Conservation (phyloP, 2,113 vertebrate species). For the Opisthocomus hoazin region DNA sequence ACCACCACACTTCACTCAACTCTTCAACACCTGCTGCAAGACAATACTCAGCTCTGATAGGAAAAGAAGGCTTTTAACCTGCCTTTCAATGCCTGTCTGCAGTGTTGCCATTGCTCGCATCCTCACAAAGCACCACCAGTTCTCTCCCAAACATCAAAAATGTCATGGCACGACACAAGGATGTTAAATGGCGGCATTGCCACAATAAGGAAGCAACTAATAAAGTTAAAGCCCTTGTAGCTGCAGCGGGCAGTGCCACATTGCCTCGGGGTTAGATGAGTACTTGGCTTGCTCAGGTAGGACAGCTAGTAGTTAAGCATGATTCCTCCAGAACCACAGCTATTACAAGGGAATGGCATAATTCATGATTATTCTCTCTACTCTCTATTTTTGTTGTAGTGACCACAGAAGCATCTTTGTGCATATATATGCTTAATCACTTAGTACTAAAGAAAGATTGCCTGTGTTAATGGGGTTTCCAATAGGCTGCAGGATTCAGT, state of each 20-base stretch:
- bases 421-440: too few species aligned
- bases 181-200: rapidly evolving
- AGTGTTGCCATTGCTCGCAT: rapidly evolving
- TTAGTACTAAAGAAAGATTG: background rate
- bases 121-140: background rate
- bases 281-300: too few species aligned
- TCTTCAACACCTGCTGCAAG: background rate
- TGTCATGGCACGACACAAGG: rapidly evolving
- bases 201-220: background rate
- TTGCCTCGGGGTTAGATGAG: background rate
- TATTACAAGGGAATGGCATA: background rate
- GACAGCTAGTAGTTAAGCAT: background rate
- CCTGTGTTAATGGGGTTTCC: background rate
- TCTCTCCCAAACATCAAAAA: background rate
- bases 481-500: background rate
- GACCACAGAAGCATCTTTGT: background rate
- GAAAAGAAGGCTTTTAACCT: background rate
- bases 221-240: rapidly evolving
- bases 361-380: too few species aligned
- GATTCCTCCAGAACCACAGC: background rate
- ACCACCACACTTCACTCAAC: too few species aligned
- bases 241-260: background rate
- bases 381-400: background rate
- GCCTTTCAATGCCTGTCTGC: background rate
- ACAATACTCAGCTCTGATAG: background rate